Base-by-base conservation (phyloP, 2,113 vertebrate species). In the Peucedramus taeniatus region DNA sequence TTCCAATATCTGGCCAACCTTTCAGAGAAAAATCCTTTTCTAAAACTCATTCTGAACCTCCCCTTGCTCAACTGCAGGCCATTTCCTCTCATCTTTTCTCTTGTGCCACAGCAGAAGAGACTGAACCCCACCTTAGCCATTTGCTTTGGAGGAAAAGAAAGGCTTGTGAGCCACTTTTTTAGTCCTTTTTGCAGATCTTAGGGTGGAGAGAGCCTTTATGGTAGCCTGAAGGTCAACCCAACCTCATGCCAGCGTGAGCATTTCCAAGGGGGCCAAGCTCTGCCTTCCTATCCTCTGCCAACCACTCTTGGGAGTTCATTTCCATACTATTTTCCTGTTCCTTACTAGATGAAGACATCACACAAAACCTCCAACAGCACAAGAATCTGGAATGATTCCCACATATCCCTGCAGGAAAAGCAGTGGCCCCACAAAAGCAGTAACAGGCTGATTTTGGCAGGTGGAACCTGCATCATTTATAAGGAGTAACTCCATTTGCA, bases 191-290 rank as follows among this genome's bases (percentile, higher is more conserved):
- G 9, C 19, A 49, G 28, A 27, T 53, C 5, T 50, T 28, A 11
- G 11, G 18, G 10, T 33, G 39, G 13, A 39, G 59, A 54, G 16
- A 40, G 2, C 19, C 4, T 44, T 3, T 5, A 4, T 3, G 17
- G 39, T 72, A 90, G 13, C 22, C 53, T 26, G 15, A 49, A 31
- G 17, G 20, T 23, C 57, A 79, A 12, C 19, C 57, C 40, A 53
- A 54, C 4, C 39, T 45, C 56, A 6, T 1, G 24, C 5, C 35
- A 79, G 9, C 14, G 2, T 0, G 0, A 68, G 39, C 27, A 47
- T 28, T 69, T 53, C 75, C 47, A 19, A 45, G 13, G 31, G 31
- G 47, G 42, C 15, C 31, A 37, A 72, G 27, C 23, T 51, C 27
- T 42, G 9, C 76, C 57, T 53, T 53, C n/a, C 12, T 3, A 0